Percentiles rank a stretch among this genome's conserved stretches.
Evolutionary conservation across 2,113 vertebrate species (phyloP).

Genomic region (Hipposideros armiger): DNA sequence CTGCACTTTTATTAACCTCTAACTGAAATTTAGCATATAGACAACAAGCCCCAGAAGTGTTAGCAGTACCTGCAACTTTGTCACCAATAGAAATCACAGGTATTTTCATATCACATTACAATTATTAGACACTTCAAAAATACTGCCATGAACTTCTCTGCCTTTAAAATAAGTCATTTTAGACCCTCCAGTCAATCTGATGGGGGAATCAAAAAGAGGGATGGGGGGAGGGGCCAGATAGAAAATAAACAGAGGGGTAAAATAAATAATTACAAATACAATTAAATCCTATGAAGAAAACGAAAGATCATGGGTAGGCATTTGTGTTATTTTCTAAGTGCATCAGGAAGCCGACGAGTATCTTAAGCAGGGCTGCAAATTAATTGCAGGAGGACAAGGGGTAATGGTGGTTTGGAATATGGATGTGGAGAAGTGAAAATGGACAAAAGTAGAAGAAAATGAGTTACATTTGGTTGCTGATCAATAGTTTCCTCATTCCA

Average conservation of each 20-base stretch:
- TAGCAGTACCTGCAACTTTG: background rate
- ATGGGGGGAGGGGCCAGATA: background rate
- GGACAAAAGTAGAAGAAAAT: background rate
- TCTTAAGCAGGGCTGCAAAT: background rate
- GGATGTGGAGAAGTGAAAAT: background rate
- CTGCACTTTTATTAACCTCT: background rate
- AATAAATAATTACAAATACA: background rate
- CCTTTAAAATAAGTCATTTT: background rate
- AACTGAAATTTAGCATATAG: background rate
- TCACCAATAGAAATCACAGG: background rate
- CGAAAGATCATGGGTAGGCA: background rate
- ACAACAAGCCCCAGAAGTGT: background rate
- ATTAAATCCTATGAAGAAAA: conserved; percentile 16
- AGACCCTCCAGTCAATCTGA: background rate
- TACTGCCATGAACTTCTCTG: background rate
- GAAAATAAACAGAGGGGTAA: background rate
- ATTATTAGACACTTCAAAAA: background rate
- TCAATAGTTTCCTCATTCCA: background rate
- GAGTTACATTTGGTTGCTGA: background rate
- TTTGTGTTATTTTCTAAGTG: conserved; percentile 10
- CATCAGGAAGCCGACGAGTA: background rate
- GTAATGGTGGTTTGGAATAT: background rate
- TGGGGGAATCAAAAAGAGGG: background rate
- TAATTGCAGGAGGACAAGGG: background rate
- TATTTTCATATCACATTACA: background rate